A percentile compares a stretch with the other conserved stretches of the same genome.
These are phyloP conservation scores for Eremophila alpestris DNA, from an alignment of 2,797 vertebrate species.

Conservation along the genomic window DNA sequence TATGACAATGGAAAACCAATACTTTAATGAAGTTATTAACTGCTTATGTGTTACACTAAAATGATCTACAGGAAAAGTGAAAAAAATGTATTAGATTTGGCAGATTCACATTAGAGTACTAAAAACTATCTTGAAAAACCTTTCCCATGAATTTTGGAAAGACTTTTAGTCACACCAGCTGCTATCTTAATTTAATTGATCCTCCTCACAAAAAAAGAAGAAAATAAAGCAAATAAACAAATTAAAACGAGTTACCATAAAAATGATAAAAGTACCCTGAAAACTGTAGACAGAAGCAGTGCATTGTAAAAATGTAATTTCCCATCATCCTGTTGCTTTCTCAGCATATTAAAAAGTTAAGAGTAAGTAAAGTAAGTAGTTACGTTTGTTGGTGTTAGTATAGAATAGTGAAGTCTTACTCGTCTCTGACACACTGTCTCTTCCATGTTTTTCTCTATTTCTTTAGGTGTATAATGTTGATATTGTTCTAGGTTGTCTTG, in stretches of 20 bases:
- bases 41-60: not conserved
- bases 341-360: not conserved
- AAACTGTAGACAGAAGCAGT: not conserved
- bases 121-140: not conserved
- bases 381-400: accelerated
- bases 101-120: not conserved
- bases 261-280: not conserved
- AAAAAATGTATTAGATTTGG: not conserved
- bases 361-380: not conserved
- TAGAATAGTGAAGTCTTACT: not conserved
- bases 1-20: not conserved
- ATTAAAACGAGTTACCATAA: accelerated
- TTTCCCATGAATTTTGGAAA: not conserved
- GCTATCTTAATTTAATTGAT: not conserved
- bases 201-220: not conserved
- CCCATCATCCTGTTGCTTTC: not conserved
- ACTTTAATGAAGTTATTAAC: not conserved
- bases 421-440: not conserved
- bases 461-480: not conserved
- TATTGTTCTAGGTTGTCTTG: not conserved
- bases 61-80: not conserved
- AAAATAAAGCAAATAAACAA: not conserved
- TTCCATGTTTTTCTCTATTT: not conserved
- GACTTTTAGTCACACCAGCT: not conserved
- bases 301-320: not conserved